Evolutionary conservation across 2,888 invertebrate species (phyloP), one percentile per base, ranked within the genome.

Genomic region (Adelphocoris suturalis): DNA sequence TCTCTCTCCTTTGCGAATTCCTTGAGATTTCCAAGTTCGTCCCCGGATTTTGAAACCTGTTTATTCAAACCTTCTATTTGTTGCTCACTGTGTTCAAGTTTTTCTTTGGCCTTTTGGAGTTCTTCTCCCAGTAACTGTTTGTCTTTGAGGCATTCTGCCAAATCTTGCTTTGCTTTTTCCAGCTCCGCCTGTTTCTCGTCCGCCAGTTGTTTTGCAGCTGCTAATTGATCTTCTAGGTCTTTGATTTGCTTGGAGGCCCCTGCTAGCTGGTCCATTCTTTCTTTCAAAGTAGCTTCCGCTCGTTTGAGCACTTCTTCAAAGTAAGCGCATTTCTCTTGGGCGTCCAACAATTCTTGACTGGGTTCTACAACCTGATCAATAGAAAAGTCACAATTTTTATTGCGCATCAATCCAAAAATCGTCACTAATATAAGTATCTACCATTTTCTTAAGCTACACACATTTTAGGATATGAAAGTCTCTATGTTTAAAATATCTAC

Each of bases 311-410:
- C 78, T 19, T 91, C 91, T 46, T 91, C 90, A 61, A 91, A 57
- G 80, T 90, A 91, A n/a, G 90, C 90, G 57, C 91, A 91, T 47
- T 76, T 55, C 1, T 86, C 80, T 57, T 90, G 90, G n/a, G 88
- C 85, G 75, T 91, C 90, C 4, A 87, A 75, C 7, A 89, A 46
- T 9, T 88, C 88, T 47, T 78, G 47, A 27, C n/a, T 28, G 28
- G 57, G 37, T 14, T 27, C 28, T 85, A 61, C 2, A 61, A 28
- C 48, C 85, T 85, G 14, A 57, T 12, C n/a, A 85, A 23, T 23
- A 19, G 14, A 85, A 11, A 37, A 37, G 37, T 7, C 37, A 7
- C 37, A 37, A 37, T 37, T 4, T 4, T 37, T n/a, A n/a, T n/a
- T n/a, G n/a, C n/a, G n/a, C n/a, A n/a, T n/a, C n/a, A n/a, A 37